Evolutionary conservation across 2,113 vertebrate species (phyloP), one percentile per base, ranked within the genome.

Genomic region (Pleuronectes platessa): DNA sequence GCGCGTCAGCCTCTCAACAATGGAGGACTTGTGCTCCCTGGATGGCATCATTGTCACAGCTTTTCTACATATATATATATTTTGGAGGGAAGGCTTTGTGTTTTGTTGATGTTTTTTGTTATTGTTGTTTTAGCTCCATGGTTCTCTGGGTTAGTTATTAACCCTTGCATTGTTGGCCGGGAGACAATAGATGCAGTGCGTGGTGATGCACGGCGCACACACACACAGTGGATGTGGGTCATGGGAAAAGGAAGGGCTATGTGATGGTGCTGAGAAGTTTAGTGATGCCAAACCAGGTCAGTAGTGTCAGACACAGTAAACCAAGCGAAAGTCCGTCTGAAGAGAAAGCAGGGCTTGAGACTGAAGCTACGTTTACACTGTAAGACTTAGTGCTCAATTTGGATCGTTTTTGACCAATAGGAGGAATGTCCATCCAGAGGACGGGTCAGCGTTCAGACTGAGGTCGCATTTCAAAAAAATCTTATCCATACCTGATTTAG

Each of bases 11-110:
- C 83, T 31, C 45, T 23, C 61, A 84, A 94, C 93, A 94, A 94
- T 89, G 91, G 78, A 64, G 67, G 86, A 68, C 86, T 87, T 95
- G 93, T 94, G 88, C 62, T 78, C 67, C 64, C 69, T 82, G 89
- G 87, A 92, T 94, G 93, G 84, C 92, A 90, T 93, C 91, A 92
- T 88, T 85, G 90, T 91, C 86, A 89, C 76, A 77, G 69, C 31
- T 31, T 74, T 20, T 73, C 49, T 67, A 55, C 14, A 17, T 54
- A 7, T 51, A 9, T 49, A 49, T 51, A 51, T 51, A 17, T 18
- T 51, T 77, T 58, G 69, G 81, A 74, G 76, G 77, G 86, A 65
- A 10, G 77, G 73, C 73, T 82, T 74, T 85, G 82, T 79, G 73
- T 65, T 67, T 77, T 71, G 77, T 90, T 91, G 79, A 81, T 86